These are phyloP conservation scores for Orchestes rusci DNA, from an alignment of 2,888 invertebrate species.

Conservation along the genomic window DNA sequence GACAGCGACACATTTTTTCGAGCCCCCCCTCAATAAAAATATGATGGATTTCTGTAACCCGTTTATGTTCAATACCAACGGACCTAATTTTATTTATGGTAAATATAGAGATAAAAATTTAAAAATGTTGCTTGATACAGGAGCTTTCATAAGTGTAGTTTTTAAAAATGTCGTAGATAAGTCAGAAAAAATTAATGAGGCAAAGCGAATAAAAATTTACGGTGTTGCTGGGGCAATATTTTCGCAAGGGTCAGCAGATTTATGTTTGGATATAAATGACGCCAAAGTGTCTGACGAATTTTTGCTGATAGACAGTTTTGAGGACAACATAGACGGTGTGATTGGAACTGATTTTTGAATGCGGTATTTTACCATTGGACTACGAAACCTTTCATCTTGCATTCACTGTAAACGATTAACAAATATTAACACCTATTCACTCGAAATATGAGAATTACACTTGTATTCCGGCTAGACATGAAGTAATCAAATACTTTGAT, in stretches of 20 bases:
- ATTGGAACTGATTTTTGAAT: neutral
- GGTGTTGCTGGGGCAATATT: neutral
- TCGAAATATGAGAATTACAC: neutral
- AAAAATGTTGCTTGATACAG: neutral
- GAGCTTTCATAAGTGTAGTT: neutral
- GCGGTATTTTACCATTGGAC: neutral
- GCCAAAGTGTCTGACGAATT: neutral
- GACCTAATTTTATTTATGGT: neutral
- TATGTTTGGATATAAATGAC: neutral
- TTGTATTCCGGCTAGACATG: neutral
- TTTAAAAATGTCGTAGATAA: neutral
- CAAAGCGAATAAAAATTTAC: neutral
- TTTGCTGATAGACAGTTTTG: neutral
- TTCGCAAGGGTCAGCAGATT: neutral
- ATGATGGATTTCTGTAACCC: neutral
- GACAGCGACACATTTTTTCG: neutral
- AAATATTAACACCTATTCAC: neutral
- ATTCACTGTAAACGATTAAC: neutral
- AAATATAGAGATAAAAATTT: neutral
- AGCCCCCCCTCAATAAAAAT: neutral
- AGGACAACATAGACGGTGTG: neutral
- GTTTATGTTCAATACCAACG: neutral
- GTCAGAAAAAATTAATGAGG: neutral
- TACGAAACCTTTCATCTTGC: neutral
- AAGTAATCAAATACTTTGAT: neutral